These are phyloP conservation scores for Typhlichthys eigenmanni DNA, from an alignment of 2,797 vertebrate genomes.

Conservation along the genomic window DNA sequence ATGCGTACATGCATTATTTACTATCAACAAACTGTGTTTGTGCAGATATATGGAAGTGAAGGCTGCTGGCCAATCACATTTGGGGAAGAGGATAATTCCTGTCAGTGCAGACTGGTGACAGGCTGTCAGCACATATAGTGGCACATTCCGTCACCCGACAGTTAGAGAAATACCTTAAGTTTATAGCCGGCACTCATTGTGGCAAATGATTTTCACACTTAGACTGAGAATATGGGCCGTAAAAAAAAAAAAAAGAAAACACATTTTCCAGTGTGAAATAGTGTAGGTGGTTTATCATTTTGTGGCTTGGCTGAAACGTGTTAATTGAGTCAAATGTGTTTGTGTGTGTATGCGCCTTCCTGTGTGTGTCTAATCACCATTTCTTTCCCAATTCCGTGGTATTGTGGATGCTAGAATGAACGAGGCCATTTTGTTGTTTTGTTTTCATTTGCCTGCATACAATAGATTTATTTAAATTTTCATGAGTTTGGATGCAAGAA, in stretches of 20 bases:
- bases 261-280: conserved; percentile 54
- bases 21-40: not conserved
- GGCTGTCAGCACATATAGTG: conserved; percentile 32
- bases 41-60: not conserved
- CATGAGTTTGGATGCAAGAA: conserved; percentile 42
- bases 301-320: conserved; percentile 26
- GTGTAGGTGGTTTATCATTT: conserved; percentile 46
- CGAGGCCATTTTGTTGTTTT: conserved; percentile 38
- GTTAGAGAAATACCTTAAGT: conserved; percentile 15
- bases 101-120: conserved; percentile 27
- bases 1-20: conserved; percentile 15
- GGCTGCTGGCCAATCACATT: not conserved
- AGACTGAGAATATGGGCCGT: conserved; percentile 30
- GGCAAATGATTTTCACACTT: conserved; percentile 33
- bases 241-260: conserved; percentile 16
- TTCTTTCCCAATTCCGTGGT: conserved; percentile 17
- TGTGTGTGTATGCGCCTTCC: not conserved
- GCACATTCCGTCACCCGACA: conserved; percentile 16
- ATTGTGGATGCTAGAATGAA: conserved; percentile 30
- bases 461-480: conserved; percentile 61
- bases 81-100: not conserved
- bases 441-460: conserved; percentile 46
- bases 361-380: conserved; percentile 9
- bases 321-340: conserved; percentile 48
- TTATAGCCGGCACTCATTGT: conserved; percentile 25